A percentile compares a stretch with the other conserved stretches of the same genome.
Conservation (phyloP, 2,888 invertebrate genomes). For the Eristalinus aeneus region DNA sequence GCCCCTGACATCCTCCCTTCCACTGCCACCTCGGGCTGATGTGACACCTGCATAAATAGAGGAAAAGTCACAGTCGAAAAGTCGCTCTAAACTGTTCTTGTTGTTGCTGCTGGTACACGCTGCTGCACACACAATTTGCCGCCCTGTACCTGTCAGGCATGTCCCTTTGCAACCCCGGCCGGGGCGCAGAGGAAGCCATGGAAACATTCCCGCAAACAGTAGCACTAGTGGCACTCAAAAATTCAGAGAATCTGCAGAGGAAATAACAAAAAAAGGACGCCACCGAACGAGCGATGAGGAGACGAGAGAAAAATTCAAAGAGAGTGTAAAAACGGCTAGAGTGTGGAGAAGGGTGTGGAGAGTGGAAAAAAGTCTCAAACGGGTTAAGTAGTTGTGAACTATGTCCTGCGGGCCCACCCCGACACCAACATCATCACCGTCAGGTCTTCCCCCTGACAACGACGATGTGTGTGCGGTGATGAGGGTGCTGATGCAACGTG, state of each 20-base stretch:
- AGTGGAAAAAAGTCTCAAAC: constrained; percentile 26
- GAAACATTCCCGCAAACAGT: constrained; percentile 63
- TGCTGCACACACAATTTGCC: constrained; percentile 41
- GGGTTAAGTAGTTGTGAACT: constrained; percentile 70
- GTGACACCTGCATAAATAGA: constrained; percentile 67
- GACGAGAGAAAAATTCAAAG: constrained; percentile 5
- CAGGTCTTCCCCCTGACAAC: constrained; percentile 37
- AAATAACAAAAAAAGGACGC: neutral
- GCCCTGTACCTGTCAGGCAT: constrained; percentile 41
- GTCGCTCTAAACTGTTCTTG: constrained; percentile 58
- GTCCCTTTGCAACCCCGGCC: neutral
- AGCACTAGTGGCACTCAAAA: constrained; percentile 61
- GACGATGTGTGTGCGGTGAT: constrained; percentile 15
- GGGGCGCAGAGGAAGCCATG: constrained; percentile 2
- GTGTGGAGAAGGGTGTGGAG: neutral
- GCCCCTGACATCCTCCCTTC: constrained; percentile 7
- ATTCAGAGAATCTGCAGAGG: constrained; percentile 55
- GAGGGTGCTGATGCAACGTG: neutral
- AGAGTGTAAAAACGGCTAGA: neutral
- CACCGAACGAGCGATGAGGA: constrained; percentile 9
- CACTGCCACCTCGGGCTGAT: neutral
- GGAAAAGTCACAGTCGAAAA: constrained; percentile 65
- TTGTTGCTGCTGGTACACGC: constrained; percentile 10
- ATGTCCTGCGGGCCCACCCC: constrained; percentile 61
- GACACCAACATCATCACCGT: constrained; percentile 49